These are phyloP conservation scores for Coregonus sp. DNA, from an alignment of 2,797 vertebrate species.

Conservation along the genomic window DNA sequence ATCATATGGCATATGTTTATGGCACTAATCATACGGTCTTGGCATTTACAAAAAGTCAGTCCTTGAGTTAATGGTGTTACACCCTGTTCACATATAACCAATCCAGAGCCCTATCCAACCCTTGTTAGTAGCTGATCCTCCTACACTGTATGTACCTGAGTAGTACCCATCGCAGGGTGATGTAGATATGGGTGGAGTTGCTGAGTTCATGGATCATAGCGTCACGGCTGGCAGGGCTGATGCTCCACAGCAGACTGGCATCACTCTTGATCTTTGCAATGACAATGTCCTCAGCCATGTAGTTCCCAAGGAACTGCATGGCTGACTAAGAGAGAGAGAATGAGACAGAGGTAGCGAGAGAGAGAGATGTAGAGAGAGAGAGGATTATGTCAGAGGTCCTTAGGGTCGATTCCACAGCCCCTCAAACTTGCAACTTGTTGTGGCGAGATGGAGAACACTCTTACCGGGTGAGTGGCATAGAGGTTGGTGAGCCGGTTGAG, in stretches of 20 bases:
- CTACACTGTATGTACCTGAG: slow-evolving; percentile 53
- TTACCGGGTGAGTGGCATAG: slow-evolving; percentile 78
- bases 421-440: background rate
- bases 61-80: background rate
- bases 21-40: background rate
- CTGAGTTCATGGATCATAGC: slow-evolving; percentile 69
- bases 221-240: slow-evolving; percentile 68
- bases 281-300: slow-evolving; percentile 63
- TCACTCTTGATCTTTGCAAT: slow-evolving; percentile 76
- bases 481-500: slow-evolving; percentile 70
- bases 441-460: slow-evolving; percentile 11
- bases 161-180: slow-evolving; percentile 68
- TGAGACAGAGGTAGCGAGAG: background rate
- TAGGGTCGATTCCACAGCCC: background rate
- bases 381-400: background rate
- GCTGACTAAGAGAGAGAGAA: slow-evolving; percentile 50
- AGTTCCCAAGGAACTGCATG: slow-evolving; percentile 72
- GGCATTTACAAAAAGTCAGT: background rate
- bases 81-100: background rate
- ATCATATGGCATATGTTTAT: background rate
- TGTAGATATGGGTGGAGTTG: slow-evolving; percentile 65
- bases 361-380: background rate
- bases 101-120: background rate
- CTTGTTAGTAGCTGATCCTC: background rate
- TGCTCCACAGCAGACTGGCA: slow-evolving; percentile 71